Evolutionary conservation across 1,140 invertebrate genomes (phyloP).

Genomic region (Aphaenogaster floridana): DNA sequence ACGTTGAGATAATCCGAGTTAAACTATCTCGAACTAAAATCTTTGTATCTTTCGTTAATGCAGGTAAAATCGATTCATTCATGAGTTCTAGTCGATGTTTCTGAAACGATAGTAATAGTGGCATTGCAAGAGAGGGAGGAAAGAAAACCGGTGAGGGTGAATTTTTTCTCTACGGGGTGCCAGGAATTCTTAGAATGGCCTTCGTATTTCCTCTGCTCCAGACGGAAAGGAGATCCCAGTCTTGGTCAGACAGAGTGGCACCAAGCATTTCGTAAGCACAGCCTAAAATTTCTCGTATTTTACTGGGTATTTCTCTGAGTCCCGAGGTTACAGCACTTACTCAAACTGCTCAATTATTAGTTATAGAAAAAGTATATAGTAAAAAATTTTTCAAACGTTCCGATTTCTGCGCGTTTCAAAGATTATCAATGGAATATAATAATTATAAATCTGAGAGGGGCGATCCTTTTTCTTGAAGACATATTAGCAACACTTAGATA

Average conservation of each 20-base stretch:
- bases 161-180: constrained; percentile 73
- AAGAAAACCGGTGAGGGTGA: constrained; percentile 67
- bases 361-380: background rate
- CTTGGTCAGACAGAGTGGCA: constrained; percentile 78
- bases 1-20: too few species aligned
- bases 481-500: too few species aligned
- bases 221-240: constrained; percentile 64
- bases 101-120: background rate
- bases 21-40: too few species aligned
- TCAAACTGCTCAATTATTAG: background rate
- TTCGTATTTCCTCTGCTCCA: constrained; percentile 67
- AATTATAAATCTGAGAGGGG: too few species aligned
- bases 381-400: background rate
- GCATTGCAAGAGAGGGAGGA: constrained; percentile 22
- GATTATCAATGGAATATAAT: background rate
- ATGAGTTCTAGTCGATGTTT: background rate
- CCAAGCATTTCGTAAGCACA: constrained; percentile 69
- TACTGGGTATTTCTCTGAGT: too few species aligned
- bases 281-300: background rate
- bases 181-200: constrained; percentile 78
- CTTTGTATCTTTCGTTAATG: background rate
- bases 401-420: background rate
- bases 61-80: background rate
- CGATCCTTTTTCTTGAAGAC: too few species aligned
- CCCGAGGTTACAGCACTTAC: background rate